Base-by-base conservation (phyloP, 2,797 vertebrate species). In the Gallinago stenura region DNA sequence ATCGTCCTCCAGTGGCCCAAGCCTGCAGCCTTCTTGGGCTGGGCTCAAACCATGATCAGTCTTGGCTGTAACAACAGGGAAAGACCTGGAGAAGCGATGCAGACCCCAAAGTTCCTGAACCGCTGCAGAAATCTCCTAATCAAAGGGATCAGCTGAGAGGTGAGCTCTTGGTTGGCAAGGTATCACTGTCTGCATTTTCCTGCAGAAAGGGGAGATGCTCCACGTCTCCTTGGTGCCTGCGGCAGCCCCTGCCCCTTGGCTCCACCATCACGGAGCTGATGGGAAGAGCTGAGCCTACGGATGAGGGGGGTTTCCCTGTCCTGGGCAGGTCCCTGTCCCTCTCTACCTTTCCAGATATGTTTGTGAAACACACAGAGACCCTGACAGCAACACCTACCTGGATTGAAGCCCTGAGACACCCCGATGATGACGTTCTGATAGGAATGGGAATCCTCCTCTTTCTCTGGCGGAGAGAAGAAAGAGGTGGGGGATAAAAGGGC, bases 391-490 rank as follows among this genome's bases (percentile, higher is more conserved):
- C 84, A 58, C 82, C 5, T 41, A 97, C 97, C 91, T 0, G 5
- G 7, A 3, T 28, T 9, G 0, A 48, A 51, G 64, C 50, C 3
- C 1, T 9, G 21, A 10, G 82, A 31, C 0, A 3, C 64, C 15
- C 61, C 90, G 77, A 93, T 24, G 43, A 90, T 39, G 41, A 98
- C 86, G 0, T 98, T 98, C 73, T 98, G 94, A 2, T 98, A 98
- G 68, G 97, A 97, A 28, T 62, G 50, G 35, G 89, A 46, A 35
- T 98, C 97, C 2, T 98, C 96, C 0, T 97, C 97, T 19, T 95
- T 93, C 41, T 88, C 97, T 98, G 90, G 24, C 1, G 24, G 81
- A 58, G 68, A 75, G 58, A 91, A 50, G 6, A 72, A 60, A 70
- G 10, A 48, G 8, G 4, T 22, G 14, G 20, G 21, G 19, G 16